A percentile compares a stretch with the other conserved stretches of the same genome.
Conservation (phyloP, 2,113 vertebrate genomes). For the Pachyramphus minor region DNA sequence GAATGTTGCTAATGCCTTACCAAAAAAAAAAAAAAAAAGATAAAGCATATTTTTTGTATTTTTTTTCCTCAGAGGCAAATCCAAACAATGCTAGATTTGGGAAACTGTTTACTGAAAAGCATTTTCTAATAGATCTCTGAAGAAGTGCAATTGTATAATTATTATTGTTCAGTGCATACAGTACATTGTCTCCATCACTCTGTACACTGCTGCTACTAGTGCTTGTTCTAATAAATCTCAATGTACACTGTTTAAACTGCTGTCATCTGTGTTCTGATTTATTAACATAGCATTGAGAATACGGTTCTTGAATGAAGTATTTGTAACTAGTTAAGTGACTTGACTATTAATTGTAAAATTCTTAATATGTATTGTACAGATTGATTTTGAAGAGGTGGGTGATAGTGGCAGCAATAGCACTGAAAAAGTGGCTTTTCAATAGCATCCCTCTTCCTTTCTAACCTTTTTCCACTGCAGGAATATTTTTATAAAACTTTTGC, state of each 20-base stretch:
- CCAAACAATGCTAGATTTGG: slow-evolving; percentile 74
- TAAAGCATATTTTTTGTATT: slow-evolving; percentile 56
- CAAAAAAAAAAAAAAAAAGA: slow-evolving; percentile 37
- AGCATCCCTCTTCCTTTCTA: background rate
- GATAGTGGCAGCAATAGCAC: background rate
- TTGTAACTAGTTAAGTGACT: background rate
- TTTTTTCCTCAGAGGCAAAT: slow-evolving; percentile 70
- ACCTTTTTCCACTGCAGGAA: background rate
- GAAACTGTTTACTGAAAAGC: slow-evolving; percentile 74
- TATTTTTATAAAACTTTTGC: background rate
- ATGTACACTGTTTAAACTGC: slow-evolving; percentile 65
- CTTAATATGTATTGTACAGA: background rate
- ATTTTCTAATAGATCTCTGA: slow-evolving; percentile 82
- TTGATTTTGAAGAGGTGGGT: background rate
- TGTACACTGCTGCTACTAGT: slow-evolving; percentile 86
- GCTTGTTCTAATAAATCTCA: slow-evolving; percentile 90
- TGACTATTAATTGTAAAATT: background rate
- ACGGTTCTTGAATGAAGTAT: background rate
- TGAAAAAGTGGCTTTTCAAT: background rate
- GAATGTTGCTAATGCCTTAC: slow-evolving; percentile 90
- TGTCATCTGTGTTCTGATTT: slow-evolving; percentile 42
- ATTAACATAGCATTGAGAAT: background rate
- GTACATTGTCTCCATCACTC: slow-evolving; percentile 83
- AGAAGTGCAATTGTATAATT: slow-evolving; percentile 88
- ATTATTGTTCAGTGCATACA: slow-evolving; percentile 69